Conservation (phyloP, 1,140 invertebrate species). For the Calliphora vicina region DNA sequence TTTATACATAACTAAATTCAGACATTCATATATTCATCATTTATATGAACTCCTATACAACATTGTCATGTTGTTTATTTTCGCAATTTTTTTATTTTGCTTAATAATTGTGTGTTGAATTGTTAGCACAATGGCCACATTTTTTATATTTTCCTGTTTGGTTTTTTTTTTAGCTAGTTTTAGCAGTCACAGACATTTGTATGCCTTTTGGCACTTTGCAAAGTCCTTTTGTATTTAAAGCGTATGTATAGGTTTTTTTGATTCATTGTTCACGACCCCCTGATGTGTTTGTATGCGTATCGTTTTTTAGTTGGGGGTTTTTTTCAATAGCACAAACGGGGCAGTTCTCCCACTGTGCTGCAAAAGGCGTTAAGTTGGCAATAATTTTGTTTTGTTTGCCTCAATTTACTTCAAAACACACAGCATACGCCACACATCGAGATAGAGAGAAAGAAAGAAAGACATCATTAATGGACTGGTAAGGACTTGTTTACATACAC, state of each 20-base stretch:
- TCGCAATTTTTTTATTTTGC: background rate
- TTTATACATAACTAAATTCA: background rate
- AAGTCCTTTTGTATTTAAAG: background rate
- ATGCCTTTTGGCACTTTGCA: background rate
- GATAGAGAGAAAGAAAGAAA: too few species aligned
- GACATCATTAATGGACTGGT: background rate
- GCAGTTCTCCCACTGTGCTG: background rate
- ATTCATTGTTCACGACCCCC: background rate
- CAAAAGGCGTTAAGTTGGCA: conserved; percentile 15
- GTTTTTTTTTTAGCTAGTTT: background rate
- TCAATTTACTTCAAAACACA: background rate
- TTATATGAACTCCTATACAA: background rate
- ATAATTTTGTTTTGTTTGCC: conserved; percentile 8
- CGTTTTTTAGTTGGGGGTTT: background rate
- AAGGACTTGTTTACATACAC: background rate
- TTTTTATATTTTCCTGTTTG: background rate
- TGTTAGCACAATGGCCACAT: background rate
- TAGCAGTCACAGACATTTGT: background rate
- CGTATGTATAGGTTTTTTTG: background rate
- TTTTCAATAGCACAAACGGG: too few species aligned
- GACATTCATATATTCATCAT: background rate
- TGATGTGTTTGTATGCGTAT: background rate
- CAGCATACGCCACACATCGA: background rate
- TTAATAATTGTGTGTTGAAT: background rate
- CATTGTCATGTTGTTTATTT: background rate